Evolutionary conservation across 1,140 invertebrate genomes (phyloP).

Genomic region (Sitophilus oryzae): DNA sequence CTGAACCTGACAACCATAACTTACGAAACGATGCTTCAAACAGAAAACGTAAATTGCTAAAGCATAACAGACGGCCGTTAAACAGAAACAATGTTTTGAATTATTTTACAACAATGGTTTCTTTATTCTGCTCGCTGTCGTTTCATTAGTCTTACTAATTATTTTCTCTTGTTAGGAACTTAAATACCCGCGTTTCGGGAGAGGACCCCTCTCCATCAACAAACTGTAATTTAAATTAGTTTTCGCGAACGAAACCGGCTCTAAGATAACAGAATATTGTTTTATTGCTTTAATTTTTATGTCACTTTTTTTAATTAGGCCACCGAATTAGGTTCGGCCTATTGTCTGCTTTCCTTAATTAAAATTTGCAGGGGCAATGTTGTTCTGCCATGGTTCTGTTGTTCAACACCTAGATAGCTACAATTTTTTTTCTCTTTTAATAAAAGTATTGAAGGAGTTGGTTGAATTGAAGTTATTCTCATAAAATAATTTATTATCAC

Average conservation of each 20-base stretch:
- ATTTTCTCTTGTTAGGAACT: constrained; percentile 8
- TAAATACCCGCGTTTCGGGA: neutral
- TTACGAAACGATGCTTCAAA: constrained; percentile 1
- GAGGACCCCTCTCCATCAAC: neutral
- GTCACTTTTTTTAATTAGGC: neutral
- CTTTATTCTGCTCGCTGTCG: neutral
- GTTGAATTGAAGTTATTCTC: too few relatives aligned
- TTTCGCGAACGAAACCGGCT: neutral
- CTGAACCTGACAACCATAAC: constrained; percentile 13
- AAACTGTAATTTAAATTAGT: neutral
- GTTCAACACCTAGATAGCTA: too few relatives aligned
- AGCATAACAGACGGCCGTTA: neutral
- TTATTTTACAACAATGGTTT: neutral
- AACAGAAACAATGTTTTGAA: neutral
- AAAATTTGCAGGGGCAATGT: neutral
- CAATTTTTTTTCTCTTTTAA: too few relatives aligned
- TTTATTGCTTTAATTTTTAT: neutral
- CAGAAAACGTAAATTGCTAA: neutral
- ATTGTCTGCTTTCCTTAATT: neutral
- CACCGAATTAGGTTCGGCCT: too few relatives aligned
- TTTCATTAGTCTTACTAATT: constrained; percentile 10
- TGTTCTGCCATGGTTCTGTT: too few relatives aligned
- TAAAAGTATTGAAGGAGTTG: too few relatives aligned
- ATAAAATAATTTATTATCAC: too few relatives aligned
- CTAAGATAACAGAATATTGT: neutral